Conservation (phyloP, 1,140 invertebrate genomes). For the Drosophila guanche region DNA sequence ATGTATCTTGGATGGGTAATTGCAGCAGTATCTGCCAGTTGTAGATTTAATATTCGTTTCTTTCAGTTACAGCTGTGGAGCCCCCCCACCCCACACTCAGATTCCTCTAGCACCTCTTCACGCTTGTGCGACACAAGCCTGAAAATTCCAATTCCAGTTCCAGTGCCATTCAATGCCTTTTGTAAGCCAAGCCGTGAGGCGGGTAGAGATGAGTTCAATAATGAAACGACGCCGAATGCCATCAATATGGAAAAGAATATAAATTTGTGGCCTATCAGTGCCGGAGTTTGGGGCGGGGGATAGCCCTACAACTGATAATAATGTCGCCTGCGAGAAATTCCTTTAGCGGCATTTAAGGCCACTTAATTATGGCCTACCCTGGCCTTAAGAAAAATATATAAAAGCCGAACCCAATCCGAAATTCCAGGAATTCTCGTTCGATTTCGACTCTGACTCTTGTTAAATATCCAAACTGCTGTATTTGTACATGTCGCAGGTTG, state of each 20-base stretch:
- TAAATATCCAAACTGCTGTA: conserved; percentile 76
- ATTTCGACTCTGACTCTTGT: conserved; percentile 55
- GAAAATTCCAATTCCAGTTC: conserved; percentile 30
- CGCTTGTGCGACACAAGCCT: conserved; percentile 29
- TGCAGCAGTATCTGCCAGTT: too few relatives aligned
- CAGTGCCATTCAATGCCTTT: background rate
- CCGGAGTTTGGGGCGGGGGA: conserved; percentile 6
- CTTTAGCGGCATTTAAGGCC: conserved; percentile 80
- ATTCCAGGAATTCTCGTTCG: conserved; percentile 67
- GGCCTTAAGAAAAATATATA: conserved; percentile 15
- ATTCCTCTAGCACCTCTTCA: too few relatives aligned
- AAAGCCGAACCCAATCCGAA: conserved; percentile 64
- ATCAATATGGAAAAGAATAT: conserved; percentile 30
- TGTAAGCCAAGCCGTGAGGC: background rate
- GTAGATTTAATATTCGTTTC: too few relatives aligned
- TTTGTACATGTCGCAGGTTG: conserved; percentile 55
- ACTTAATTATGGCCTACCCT: conserved; percentile 69
- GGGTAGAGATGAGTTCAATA: conserved; percentile 29
- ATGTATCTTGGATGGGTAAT: background rate
- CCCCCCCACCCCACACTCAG: too few relatives aligned
- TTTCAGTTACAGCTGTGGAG: too few relatives aligned
- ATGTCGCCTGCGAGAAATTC: conserved; percentile 80
- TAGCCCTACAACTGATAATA: conserved; percentile 66
- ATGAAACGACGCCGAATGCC: conserved; percentile 45
- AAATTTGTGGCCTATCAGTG: conserved; percentile 46